Percentiles rank a stretch among this genome's conserved stretches.
phyloP scores from a whole-genome alignment of 37 sponge, comb jelly and placozoan species.

The Halisarca cf. caerulea region DNA sequence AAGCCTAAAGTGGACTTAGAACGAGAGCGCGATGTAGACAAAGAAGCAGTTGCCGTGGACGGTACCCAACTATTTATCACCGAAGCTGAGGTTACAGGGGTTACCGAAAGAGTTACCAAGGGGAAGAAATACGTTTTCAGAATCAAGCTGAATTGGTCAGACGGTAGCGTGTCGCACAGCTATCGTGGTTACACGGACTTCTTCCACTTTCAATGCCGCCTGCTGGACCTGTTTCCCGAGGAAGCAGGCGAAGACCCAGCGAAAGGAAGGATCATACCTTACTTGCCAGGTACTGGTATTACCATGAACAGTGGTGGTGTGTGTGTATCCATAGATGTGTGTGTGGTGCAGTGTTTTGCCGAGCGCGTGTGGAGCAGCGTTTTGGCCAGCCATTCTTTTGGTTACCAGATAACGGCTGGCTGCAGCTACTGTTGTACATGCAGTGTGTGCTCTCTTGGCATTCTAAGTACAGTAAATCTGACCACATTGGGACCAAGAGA shows the following conservation, averaged over 20 bases:
- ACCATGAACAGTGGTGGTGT: too few relatives aligned
- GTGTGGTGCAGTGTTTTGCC: too few relatives aligned
- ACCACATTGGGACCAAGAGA: too few relatives aligned
- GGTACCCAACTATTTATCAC: neutral
- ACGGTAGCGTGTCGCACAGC: constrained; percentile 38
- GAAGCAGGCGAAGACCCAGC: constrained; percentile 65
- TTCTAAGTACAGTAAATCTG: too few relatives aligned
- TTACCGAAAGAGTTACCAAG: neutral
- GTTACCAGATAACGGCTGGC: too few relatives aligned
- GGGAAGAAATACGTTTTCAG: constrained; percentile 48
- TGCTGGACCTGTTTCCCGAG: constrained; percentile 72
- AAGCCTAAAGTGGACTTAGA: too few relatives aligned
- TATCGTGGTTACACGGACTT: constrained; percentile 77
- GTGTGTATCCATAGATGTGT: too few relatives aligned
- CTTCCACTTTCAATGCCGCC: constrained; percentile 81
- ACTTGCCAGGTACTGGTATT: constrained; percentile 63
- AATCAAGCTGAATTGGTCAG: constrained; percentile 67
- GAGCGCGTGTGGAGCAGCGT: too few relatives aligned
- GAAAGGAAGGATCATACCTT: constrained; percentile 56
- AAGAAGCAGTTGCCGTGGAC: neutral
- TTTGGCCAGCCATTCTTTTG: too few relatives aligned
- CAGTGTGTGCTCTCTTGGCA: too few relatives aligned
- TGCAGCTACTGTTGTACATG: too few relatives aligned
- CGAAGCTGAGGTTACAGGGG: constrained; percentile 26
- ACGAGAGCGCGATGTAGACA: neutral